phyloP scores from a whole-genome alignment of 1,140 invertebrate genomes.

The Aphis gossypii region DNA sequence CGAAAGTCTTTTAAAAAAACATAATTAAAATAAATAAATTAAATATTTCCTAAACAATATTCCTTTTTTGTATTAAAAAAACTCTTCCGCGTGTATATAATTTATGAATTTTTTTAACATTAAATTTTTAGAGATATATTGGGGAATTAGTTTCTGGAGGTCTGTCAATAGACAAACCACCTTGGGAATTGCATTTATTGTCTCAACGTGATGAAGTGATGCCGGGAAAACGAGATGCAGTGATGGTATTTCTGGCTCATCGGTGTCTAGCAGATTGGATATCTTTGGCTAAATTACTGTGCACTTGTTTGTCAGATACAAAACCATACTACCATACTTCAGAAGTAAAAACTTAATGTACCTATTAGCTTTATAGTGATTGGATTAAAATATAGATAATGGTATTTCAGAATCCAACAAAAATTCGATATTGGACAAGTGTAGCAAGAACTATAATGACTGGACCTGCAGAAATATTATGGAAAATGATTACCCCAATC shows the following conservation, averaged over 20 bases:
- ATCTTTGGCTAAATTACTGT: conserved; percentile 67
- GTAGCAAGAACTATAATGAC: conserved; percentile 40
- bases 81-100: neutral
- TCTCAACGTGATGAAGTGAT: conserved; percentile 61
- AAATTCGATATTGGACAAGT: conserved; percentile 49
- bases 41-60: neutral
- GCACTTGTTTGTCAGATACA: conserved; percentile 67
- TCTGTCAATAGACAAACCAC: conserved; percentile 65
- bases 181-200: conserved; percentile 70
- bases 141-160: conserved; percentile 65
- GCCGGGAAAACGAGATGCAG: conserved; percentile 65
- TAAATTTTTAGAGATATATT: conserved; percentile 64
- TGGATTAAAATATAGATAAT: neutral
- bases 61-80: neutral
- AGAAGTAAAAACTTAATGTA: conserved; percentile 4
- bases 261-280: conserved; percentile 70
- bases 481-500: conserved; percentile 36
- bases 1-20: no score
- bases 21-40: neutral
- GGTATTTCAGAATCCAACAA: neutral
- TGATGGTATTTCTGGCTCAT: conserved; percentile 68
- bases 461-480: conserved; percentile 33
- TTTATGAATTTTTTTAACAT: neutral
- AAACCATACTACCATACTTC: conserved; percentile 60
- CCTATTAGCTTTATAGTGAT: neutral